phyloP scores from a whole-genome alignment of 2,113 vertebrate species.

The Perca fluviatilis region DNA sequence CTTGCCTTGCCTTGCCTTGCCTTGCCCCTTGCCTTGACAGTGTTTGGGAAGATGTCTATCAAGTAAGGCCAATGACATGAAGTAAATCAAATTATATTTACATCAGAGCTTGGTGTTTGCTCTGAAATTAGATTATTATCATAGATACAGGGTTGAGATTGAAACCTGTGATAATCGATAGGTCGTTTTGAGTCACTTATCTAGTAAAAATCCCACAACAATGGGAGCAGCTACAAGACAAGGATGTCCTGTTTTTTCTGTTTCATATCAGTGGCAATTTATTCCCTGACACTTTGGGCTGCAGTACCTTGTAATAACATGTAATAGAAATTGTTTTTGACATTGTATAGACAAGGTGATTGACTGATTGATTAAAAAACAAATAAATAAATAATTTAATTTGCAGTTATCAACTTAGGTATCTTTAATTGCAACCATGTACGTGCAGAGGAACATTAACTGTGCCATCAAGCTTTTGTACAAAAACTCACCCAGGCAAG shows the following conservation, averaged over 20 bases:
- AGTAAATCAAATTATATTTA: neutral
- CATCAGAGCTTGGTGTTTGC: neutral
- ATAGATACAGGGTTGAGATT: neutral
- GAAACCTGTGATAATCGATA: neutral
- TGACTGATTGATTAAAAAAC: neutral
- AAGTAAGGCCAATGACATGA: neutral
- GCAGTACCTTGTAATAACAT: neutral
- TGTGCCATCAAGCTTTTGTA: constrained; percentile 73
- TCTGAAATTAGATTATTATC: neutral
- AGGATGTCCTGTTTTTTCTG: neutral
- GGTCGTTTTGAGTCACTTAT: neutral
- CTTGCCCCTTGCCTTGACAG: no score
- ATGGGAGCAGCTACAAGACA: neutral
- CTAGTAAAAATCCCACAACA: neutral
- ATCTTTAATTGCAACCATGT: constrained; percentile 38
- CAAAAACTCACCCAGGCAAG: constrained; percentile 61
- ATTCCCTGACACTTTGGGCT: constrained; percentile 1
- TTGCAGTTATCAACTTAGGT: neutral
- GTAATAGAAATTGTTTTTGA: neutral
- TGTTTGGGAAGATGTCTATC: neutral
- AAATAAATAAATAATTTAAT: neutral
- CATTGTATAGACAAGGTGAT: neutral
- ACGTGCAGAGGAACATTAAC: constrained; percentile 64
- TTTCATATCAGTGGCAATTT: neutral
- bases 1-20: no score